Base-by-base conservation (phyloP, 2,113 vertebrate genomes). In the Helogale parvula region DNA sequence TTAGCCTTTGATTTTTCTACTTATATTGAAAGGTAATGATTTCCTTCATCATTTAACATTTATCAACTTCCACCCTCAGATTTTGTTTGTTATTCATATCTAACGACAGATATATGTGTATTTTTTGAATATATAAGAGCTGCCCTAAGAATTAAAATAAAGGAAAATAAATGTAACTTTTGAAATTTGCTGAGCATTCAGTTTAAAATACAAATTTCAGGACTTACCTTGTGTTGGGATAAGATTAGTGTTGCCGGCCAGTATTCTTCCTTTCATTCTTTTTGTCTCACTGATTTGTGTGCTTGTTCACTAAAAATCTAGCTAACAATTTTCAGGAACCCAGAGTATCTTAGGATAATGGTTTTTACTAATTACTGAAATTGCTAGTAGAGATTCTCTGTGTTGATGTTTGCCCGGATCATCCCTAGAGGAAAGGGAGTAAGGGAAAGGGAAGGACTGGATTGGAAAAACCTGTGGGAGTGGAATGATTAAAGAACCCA, bases 41-140 rank as follows among this genome's bases (percentile, higher is more conserved):
- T 96, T 97, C 35, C 57, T 93, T 85, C n/a, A 66, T 76, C 35
- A 66, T 94, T 93, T 93, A 87, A 86, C 63, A 89, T 92, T 95
- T 90, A 95, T 45, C 50, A 93, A 10, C 95, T 95, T 94, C 72
- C 38, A 93, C 35, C 52, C 41, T 65, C 52, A 94, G 23, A 71
- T 81, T 66, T 65, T 95, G 74, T 31, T 90, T 94, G 10, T 91
- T 83, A 77, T 14, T 87, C 96, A 97, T 27, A 69, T 50, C 27
- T 54, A 87, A 96, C 38, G 19, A 85, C 81, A 50, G n/a, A 66
- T 54, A 68, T n/a, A 57, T 3, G 12, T 3, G n/a, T 33, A 45
- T 47, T 19, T 97, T 76, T 83, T 84, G 14, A 93, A n/a, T 60
- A 33, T 19, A 29, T 35, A 47, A 83, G 11, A 10, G 10, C 5